Evolutionary conservation across 2,888 invertebrate species (phyloP).

Genomic region (Philaethria dido): DNA sequence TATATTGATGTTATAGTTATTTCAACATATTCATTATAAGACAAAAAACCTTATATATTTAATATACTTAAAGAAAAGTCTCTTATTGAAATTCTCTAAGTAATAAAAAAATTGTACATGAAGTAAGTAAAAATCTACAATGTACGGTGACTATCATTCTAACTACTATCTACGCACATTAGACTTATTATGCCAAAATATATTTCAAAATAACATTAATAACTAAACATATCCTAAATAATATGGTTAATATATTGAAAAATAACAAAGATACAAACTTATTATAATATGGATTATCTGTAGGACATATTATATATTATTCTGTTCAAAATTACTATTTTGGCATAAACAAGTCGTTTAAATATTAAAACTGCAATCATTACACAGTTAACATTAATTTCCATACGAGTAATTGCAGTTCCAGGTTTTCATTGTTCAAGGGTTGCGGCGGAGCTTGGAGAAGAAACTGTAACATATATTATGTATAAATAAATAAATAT

Average conservation of each 20-base stretch:
- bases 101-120: neutral
- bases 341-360: slow-evolving; percentile 9
- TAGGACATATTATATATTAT: neutral
- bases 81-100: too few relatives aligned
- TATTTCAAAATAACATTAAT: neutral
- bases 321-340: slow-evolving; percentile 3
- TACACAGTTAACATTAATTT: slow-evolving; percentile 6
- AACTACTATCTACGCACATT: slow-evolving; percentile 15
- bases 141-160: slow-evolving; percentile 17
- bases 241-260: neutral
- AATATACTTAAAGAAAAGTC: neutral
- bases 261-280: neutral
- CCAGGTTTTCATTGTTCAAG: slow-evolving; percentile 52
- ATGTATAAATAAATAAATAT: neutral
- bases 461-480: slow-evolving; percentile 69
- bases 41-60: too few relatives aligned
- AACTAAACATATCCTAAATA: too few relatives aligned
- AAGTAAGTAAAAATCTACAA: slow-evolving; percentile 18
- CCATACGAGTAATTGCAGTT: slow-evolving; percentile 16
- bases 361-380: neutral
- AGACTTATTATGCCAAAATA: slow-evolving; percentile 13
- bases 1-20: too few relatives aligned
- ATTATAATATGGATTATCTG: neutral
- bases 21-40: too few relatives aligned
- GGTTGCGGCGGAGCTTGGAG: slow-evolving; percentile 76